Conservation (phyloP, 2,797 vertebrate genomes). For the Menidia menidia region DNA sequence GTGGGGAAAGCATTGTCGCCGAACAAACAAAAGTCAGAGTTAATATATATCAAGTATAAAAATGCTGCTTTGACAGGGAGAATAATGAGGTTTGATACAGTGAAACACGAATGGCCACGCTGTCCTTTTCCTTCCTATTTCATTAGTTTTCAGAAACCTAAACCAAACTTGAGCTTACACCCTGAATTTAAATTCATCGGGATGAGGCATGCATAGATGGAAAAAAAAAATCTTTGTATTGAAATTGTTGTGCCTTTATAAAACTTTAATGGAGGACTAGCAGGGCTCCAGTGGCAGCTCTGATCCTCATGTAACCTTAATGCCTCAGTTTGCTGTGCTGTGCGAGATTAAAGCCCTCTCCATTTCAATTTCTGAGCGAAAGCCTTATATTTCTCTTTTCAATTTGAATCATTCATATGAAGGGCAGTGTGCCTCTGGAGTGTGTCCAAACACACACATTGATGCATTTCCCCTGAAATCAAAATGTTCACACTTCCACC, state of each 20-base stretch:
- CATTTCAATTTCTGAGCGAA: constrained; percentile 45
- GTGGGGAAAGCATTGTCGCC: too few species aligned
- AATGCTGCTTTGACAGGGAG: not conserved
- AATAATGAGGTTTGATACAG: too few species aligned
- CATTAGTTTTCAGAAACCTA: too few species aligned
- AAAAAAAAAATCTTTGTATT: constrained; percentile 5
- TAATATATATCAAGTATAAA: too few species aligned
- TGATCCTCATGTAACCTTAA: constrained; percentile 54
- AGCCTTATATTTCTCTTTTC: constrained; percentile 29
- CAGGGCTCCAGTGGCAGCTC: constrained; percentile 37
- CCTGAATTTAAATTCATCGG: not conserved
- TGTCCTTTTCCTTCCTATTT: too few species aligned
- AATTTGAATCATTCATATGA: constrained; percentile 47
- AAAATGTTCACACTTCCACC: constrained; percentile 39
- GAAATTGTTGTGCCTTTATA: constrained; percentile 30
- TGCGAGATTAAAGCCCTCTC: constrained; percentile 48
- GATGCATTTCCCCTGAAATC: constrained; percentile 27
- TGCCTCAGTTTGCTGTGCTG: constrained; percentile 38
- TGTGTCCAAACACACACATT: constrained; percentile 13
- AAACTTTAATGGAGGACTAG: constrained; percentile 15
- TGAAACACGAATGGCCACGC: too few species aligned
- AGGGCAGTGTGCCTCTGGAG: constrained; percentile 2
- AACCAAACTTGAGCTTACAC: too few species aligned
- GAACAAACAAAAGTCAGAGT: too few species aligned
- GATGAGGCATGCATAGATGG: not conserved